phyloP scores from a whole-genome alignment of 2,113 vertebrate species.

The Oceanites oceanicus region DNA sequence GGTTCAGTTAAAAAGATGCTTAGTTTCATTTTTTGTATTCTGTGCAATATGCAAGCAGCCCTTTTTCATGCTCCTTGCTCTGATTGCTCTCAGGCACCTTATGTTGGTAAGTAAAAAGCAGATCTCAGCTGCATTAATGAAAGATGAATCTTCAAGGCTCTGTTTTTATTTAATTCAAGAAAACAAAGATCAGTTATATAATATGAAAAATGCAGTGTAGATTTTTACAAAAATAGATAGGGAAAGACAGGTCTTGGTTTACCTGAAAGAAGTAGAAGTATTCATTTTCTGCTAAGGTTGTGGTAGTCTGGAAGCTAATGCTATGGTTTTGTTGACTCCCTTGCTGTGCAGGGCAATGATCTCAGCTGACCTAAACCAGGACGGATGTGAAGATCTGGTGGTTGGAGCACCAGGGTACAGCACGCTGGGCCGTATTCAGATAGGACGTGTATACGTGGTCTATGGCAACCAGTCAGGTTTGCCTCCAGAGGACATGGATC shows the following conservation, averaged over 20 bases:
- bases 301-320: not conserved
- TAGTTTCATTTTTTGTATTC: not conserved
- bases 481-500: constrained; percentile 67
- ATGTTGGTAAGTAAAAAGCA: not conserved
- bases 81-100: not conserved
- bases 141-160: not conserved
- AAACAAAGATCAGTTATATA: not conserved
- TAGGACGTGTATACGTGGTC: constrained; percentile 75
- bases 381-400: constrained; percentile 72
- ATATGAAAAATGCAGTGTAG: not conserved
- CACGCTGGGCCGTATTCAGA: constrained; percentile 58
- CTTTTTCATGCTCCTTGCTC: not conserved
- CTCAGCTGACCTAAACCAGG: constrained; percentile 76
- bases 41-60: not conserved
- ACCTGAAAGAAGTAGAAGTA: not conserved
- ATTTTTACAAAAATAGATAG: not conserved
- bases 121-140: not conserved
- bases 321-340: not conserved
- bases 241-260: not conserved
- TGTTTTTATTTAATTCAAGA: not conserved
- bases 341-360: constrained; percentile 66
- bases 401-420: constrained; percentile 78
- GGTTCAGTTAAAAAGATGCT: not conserved
- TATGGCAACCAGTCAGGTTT: constrained; percentile 71
- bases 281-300: not conserved